These are phyloP conservation scores for Hypena proboscidalis DNA, from an alignment of 2,888 invertebrate genomes.

Conservation along the genomic window DNA sequence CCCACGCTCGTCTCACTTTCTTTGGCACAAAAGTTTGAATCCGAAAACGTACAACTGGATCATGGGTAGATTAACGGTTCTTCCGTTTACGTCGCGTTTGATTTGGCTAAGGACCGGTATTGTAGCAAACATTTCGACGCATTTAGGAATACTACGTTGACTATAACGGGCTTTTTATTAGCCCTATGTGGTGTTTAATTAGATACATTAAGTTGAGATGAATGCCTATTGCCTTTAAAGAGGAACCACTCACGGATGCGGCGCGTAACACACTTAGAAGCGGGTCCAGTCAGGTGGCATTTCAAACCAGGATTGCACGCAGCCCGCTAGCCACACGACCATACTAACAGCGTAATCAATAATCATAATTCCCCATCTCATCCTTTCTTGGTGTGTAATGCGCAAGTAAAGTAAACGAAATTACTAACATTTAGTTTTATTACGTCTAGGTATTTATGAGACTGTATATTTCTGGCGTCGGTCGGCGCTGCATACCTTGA, in stretches of 20 bases:
- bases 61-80: slow-evolving; percentile 63
- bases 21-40: slow-evolving; percentile 50
- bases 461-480: not conserved
- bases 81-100: slow-evolving; percentile 47
- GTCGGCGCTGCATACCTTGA: no score
- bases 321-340: slow-evolving; percentile 43
- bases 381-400: slow-evolving; percentile 25
- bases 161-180: slow-evolving; percentile 44
- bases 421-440: slow-evolving; percentile 21
- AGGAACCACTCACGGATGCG: slow-evolving; percentile 60
- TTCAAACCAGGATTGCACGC: slow-evolving; percentile 56
- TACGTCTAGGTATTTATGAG: slow-evolving; percentile 3
- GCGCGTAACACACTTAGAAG: slow-evolving; percentile 60
- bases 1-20: slow-evolving; percentile 73
- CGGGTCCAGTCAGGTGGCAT: slow-evolving; percentile 62
- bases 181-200: slow-evolving; percentile 11
- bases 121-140: slow-evolving; percentile 36
- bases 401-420: slow-evolving; percentile 19
- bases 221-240: slow-evolving; percentile 36
- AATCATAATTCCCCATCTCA: slow-evolving; percentile 39
- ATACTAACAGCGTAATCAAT: slow-evolving; percentile 34
- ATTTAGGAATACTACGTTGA: slow-evolving; percentile 25
- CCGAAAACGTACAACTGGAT: slow-evolving; percentile 63
- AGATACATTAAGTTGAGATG: slow-evolving; percentile 6
- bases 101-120: slow-evolving; percentile 43